Percentiles rank a stretch among this genome's conserved stretches.
Evolutionary conservation across 2,888 invertebrate genomes (phyloP).

Genomic region (Acrobasis suavella): DNA sequence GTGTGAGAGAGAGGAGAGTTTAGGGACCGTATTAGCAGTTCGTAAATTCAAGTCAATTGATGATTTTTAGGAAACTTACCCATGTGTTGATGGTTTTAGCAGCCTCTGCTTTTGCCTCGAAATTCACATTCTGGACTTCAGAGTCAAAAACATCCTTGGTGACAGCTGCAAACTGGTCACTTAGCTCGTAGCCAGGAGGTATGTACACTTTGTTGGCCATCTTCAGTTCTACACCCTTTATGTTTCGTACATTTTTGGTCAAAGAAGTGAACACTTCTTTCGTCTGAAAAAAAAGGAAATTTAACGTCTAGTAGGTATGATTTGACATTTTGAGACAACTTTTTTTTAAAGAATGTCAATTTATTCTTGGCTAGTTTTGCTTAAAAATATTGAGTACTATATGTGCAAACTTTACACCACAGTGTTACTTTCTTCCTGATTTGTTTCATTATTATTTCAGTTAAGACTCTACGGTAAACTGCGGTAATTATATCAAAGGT

Average conservation of each 20-base stretch:
- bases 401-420: no score
- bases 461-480: no score
- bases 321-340: no score
- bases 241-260: slow-evolving; percentile 51
- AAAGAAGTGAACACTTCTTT: slow-evolving; percentile 37
- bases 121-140: slow-evolving; percentile 84
- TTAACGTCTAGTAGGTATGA: slow-evolving; percentile 27
- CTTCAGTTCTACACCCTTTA: slow-evolving; percentile 79
- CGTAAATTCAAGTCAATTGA: no score
- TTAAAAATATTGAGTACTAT: no score
- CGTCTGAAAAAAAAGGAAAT: slow-evolving; percentile 4
- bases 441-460: no score
- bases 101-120: slow-evolving; percentile 67
- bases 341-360: no score
- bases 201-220: slow-evolving; percentile 88
- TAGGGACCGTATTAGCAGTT: no score
- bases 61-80: slow-evolving; percentile 65
- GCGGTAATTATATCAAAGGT: no score
- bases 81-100: slow-evolving; percentile 87
- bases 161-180: slow-evolving; percentile 77
- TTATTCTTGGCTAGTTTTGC: no score
- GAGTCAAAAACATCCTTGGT: slow-evolving; percentile 83
- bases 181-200: slow-evolving; percentile 70
- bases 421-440: no score
- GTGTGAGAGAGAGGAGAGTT: no score